Evolutionary conservation across 92 coral and sea anemone genomes (phyloP).

Genomic region (Umimayanthus chanpuru): DNA sequence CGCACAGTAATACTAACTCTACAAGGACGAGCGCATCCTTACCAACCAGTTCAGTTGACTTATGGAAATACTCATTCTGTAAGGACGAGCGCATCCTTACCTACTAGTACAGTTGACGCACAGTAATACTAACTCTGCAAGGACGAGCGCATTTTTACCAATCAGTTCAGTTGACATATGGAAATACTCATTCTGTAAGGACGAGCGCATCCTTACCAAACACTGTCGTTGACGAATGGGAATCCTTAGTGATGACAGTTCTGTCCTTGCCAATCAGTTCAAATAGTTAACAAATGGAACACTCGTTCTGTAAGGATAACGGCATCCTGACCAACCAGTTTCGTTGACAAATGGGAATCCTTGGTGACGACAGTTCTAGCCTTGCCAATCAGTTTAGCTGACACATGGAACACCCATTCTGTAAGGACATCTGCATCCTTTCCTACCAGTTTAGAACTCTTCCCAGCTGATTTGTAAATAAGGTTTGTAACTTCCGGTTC

Average conservation of each 20-base stretch:
- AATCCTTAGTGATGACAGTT: too few relatives aligned
- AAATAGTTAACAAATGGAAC: background rate
- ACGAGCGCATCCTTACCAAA: background rate
- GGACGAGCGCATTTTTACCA: slow-evolving; percentile 74
- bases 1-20: background rate
- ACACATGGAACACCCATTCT: background rate
- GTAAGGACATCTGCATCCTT: slow-evolving; percentile 68
- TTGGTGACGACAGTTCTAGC: background rate
- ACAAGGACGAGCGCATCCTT: too few relatives aligned
- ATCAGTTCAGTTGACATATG: slow-evolving; percentile 65
- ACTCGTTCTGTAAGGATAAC: slow-evolving; percentile 75
- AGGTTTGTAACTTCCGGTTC: background rate
- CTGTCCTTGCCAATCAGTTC: background rate
- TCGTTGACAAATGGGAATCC: background rate
- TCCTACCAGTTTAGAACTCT: slow-evolving; percentile 61
- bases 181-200: background rate
- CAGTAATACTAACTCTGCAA: too few relatives aligned
- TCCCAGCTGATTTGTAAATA: slow-evolving; percentile 16
- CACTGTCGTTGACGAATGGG: background rate
- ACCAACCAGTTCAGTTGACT: background rate
- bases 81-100: slow-evolving; percentile 70
- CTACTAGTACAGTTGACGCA: too few relatives aligned
- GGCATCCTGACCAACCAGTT: slow-evolving; percentile 60
- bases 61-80: background rate
- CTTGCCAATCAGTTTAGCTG: slow-evolving; percentile 52